Evolutionary conservation across 1,140 invertebrate species (phyloP).

Genomic region (Trypoxylus dichotomus): DNA sequence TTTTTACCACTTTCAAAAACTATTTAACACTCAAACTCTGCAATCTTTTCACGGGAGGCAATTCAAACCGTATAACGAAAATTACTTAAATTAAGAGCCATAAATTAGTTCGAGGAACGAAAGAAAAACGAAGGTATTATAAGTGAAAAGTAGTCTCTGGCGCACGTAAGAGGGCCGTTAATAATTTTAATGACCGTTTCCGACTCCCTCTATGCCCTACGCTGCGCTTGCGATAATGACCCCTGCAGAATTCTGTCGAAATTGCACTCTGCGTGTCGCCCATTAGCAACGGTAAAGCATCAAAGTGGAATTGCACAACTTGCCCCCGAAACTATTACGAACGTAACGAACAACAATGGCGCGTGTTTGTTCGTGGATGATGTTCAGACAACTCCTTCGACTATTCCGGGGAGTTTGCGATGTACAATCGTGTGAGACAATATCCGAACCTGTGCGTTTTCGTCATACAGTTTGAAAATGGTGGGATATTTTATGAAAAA

Average conservation of each 20-base stretch:
- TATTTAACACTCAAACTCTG: too few species aligned
- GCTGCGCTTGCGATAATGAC: not conserved
- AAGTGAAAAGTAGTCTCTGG: not conserved
- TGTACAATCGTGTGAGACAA: not conserved
- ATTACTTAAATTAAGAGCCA: not conserved
- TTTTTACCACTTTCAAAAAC: too few species aligned
- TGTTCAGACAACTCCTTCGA: not conserved
- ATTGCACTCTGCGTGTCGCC: slow-evolving; percentile 1
- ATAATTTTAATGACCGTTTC: not conserved
- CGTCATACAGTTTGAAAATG: not conserved
- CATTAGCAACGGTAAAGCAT: slow-evolving; percentile 2
- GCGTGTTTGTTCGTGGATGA: not conserved
- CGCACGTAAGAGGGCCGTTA: not conserved
- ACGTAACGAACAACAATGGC: not conserved
- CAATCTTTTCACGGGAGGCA: too few species aligned
- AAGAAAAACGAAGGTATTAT: not conserved
- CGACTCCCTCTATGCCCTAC: not conserved
- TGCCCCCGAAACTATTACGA: not conserved
- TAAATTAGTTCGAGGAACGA: not conserved
- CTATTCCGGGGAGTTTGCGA: not conserved
- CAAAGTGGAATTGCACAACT: not conserved
- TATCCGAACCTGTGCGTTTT: not conserved
- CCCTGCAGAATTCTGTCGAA: slow-evolving; percentile 1
- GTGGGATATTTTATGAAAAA: too few species aligned
- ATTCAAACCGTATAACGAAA: not conserved